Evolutionary conservation across 2,113 vertebrate species (phyloP).

Genomic region (Plotosus lineatus): DNA sequence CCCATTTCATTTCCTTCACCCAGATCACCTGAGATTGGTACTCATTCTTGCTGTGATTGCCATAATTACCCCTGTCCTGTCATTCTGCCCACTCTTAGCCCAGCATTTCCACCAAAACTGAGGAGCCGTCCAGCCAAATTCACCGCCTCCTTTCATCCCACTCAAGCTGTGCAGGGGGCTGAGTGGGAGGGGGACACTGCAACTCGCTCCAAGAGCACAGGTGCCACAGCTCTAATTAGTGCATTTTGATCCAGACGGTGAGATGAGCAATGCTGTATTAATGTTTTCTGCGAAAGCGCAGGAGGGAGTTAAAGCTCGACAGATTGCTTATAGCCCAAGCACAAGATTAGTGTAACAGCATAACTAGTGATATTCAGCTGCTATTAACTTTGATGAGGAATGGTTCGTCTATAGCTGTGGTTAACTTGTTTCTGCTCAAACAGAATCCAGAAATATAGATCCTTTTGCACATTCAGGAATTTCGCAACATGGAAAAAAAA

Average conservation of each 20-base stretch:
- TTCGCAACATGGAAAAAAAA: background rate
- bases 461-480: background rate
- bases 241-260: slow-evolving; percentile 2
- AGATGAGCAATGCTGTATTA: slow-evolving; percentile 25
- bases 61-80: slow-evolving; percentile 78
- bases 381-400: background rate
- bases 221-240: slow-evolving; percentile 27
- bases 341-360: background rate
- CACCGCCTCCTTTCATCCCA: slow-evolving; percentile 43
- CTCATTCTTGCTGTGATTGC: slow-evolving; percentile 74
- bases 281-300: slow-evolving; percentile 12
- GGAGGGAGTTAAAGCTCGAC: slow-evolving; percentile 7
- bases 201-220: slow-evolving; percentile 38
- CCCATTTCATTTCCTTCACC: slow-evolving; percentile 74
- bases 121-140: slow-evolving; percentile 46
- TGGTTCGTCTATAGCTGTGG: background rate
- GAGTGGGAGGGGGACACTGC: slow-evolving; percentile 38
- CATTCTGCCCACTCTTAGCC: slow-evolving; percentile 74
- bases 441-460: background rate
- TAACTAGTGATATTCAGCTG: background rate
- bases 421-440: background rate
- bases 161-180: slow-evolving; percentile 47
- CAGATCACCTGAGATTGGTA: slow-evolving; percentile 81
- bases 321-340: background rate
- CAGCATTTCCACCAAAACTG: slow-evolving; percentile 66